Conservation (phyloP, 2,113 vertebrate species). For the Butorides virescens region DNA sequence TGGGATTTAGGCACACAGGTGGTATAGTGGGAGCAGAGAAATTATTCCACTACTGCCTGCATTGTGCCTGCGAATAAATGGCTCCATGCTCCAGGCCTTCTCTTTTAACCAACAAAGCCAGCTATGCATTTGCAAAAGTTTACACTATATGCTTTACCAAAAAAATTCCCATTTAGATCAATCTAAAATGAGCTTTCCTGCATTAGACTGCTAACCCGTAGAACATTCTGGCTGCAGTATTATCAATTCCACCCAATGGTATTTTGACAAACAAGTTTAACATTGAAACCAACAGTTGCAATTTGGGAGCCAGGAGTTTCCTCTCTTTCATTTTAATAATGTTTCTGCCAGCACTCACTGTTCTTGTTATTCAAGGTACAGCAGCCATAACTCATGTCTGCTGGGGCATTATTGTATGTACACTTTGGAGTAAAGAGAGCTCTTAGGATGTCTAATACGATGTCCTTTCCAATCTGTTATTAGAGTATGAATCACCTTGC, state of each 20-base stretch:
- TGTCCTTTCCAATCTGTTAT: constrained; percentile 75
- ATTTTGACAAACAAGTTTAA: constrained; percentile 75
- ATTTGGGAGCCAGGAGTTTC: constrained; percentile 60
- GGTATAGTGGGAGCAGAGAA: background rate
- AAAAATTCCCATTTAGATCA: background rate
- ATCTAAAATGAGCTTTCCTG: background rate
- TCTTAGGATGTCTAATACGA: constrained; percentile 67
- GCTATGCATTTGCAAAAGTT: background rate
- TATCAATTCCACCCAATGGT: constrained; percentile 16
- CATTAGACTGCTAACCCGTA: background rate
- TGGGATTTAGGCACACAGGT: background rate
- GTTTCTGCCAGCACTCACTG: constrained; percentile 62
- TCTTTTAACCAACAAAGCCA: background rate
- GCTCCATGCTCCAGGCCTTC: background rate
- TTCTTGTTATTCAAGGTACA: constrained; percentile 56
- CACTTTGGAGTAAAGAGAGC: constrained; percentile 66
- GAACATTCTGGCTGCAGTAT: constrained; percentile 9
- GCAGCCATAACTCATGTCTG: constrained; percentile 73
- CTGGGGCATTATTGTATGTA: constrained; percentile 56
- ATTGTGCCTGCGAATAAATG: background rate
- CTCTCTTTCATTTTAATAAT: constrained; percentile 74
- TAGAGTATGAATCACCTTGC: constrained; percentile 55
- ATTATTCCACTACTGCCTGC: background rate
- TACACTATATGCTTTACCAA: background rate
- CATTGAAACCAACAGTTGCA: constrained; percentile 70